These are phyloP conservation scores for Argentina silus DNA, from an alignment of 2,797 vertebrate species.

Conservation along the genomic window DNA sequence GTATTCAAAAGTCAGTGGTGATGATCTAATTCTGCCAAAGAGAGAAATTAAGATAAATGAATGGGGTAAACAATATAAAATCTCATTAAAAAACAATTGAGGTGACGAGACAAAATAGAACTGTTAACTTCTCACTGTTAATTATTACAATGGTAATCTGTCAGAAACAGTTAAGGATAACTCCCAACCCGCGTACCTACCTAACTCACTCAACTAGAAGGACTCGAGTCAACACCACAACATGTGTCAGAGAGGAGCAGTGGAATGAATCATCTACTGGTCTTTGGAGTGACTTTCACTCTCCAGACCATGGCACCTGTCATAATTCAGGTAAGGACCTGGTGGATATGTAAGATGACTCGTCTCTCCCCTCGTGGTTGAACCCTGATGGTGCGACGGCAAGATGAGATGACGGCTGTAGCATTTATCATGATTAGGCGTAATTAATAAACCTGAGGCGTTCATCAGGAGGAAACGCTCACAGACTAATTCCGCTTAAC, in stretches of 20 bases:
- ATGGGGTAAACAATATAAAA: neutral
- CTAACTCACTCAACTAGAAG: neutral
- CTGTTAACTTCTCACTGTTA: neutral
- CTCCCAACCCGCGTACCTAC: neutral
- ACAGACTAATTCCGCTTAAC: conserved; percentile 49
- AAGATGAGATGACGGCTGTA: conserved; percentile 44
- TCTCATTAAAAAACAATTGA: neutral
- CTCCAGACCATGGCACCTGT: neutral
- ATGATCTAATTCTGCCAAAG: neutral
- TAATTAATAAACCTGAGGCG: conserved; percentile 63
- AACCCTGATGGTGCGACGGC: conserved; percentile 31
- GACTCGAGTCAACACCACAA: neutral
- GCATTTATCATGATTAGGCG: conserved; percentile 61
- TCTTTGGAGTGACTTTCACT: neutral
- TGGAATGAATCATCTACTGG: neutral
- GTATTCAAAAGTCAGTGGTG: neutral
- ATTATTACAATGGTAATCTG: neutral
- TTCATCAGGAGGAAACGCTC: conserved; percentile 51
- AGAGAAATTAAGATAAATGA: neutral
- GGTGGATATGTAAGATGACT: neutral
- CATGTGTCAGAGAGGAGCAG: neutral
- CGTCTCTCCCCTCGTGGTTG: conserved; percentile 22
- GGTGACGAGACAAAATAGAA: neutral
- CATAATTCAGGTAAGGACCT: neutral
- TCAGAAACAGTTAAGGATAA: neutral